Base-by-base conservation (phyloP, 1,140 invertebrate genomes). In the Helicoverpa zea region DNA sequence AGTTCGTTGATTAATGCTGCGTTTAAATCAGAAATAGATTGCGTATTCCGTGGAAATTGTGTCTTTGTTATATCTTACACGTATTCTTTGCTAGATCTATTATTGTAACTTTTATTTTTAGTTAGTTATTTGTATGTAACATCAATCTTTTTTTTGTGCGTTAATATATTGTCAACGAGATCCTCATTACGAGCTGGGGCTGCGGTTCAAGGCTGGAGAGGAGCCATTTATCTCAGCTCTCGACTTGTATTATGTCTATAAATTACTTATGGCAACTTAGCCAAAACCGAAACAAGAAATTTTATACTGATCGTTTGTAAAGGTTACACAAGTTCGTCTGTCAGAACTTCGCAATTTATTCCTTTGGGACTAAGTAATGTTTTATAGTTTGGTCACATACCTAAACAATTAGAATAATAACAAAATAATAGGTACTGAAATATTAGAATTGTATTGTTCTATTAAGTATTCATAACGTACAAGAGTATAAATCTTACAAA, bases 171-270 rank as follows among this genome's bases (percentile, higher is more conserved):
- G 68, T 79, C 51, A 74, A 81, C 81, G 74, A 80, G 61, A 72
- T 75, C 78, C 58, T 81, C 64, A 82, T 78, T 76, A 81, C 64
- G 68, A 23, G 56, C 23, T 29, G 23, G 29, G 47, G 54, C 12
- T 29, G 47, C 82, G 84, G 83, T 85, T 88, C 86, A 89, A 86
- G 86, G 86, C 12, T 83, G 83, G 52, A 77, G 77, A 83, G 83
- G 58, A 79, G 75, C 84, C 85, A 89, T 89, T 87, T 85, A 82
- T 89, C 79, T 88, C 75, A 58, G 70, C 86, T 80, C 83, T 83
- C 81, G 80, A 79, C 80, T 79, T 83, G 64, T 86, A 87, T 89
- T 87, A 88, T 81, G 81, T 51, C 52, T 81, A 88, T 88, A 89
- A 89, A 90, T 89, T 83, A 88, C 84, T 75, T 84, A 82, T 75